Evolutionary conservation across 1,140 invertebrate species (phyloP).

Genomic region (Monomorium pharaonis): DNA sequence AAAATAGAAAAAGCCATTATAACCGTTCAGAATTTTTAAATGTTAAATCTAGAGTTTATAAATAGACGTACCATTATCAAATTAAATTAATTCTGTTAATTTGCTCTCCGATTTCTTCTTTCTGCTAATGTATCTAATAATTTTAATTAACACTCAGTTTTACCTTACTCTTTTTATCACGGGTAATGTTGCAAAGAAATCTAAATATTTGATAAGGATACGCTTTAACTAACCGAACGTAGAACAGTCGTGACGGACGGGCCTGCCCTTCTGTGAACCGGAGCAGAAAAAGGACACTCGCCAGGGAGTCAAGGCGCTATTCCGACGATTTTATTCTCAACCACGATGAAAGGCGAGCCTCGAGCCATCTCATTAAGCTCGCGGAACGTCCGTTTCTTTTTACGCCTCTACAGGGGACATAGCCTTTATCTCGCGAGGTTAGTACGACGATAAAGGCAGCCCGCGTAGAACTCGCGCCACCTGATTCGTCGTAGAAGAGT

Average conservation of each 20-base stretch:
- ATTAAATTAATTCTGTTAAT: background rate
- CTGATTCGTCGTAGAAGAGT: constrained; percentile 51
- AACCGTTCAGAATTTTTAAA: too few relatives aligned
- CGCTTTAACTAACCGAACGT: background rate
- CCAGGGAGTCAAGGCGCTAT: constrained; percentile 21
- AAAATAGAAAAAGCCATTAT: too few relatives aligned
- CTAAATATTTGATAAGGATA: constrained; percentile 3
- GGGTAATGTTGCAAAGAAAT: background rate
- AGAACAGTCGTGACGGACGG: background rate
- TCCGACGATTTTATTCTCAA: constrained; percentile 49
- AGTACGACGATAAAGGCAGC: constrained; percentile 61
- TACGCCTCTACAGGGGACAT: constrained; percentile 24
- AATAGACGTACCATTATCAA: background rate
- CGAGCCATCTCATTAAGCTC: constrained; percentile 60
- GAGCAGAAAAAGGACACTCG: constrained; percentile 14
- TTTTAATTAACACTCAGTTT: background rate
- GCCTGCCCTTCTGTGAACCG: background rate
- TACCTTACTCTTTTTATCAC: background rate
- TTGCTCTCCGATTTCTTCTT: background rate
- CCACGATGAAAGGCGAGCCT: constrained; percentile 55
- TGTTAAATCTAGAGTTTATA: background rate
- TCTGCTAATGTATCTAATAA: background rate
- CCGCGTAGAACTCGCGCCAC: constrained; percentile 2
- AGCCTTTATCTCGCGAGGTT: constrained; percentile 57
- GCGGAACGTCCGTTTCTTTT: constrained; percentile 46